These are phyloP conservation scores for Lepilemur septentrionalis DNA, from an alignment of 2,797 vertebrate genomes.

Conservation along the genomic window DNA sequence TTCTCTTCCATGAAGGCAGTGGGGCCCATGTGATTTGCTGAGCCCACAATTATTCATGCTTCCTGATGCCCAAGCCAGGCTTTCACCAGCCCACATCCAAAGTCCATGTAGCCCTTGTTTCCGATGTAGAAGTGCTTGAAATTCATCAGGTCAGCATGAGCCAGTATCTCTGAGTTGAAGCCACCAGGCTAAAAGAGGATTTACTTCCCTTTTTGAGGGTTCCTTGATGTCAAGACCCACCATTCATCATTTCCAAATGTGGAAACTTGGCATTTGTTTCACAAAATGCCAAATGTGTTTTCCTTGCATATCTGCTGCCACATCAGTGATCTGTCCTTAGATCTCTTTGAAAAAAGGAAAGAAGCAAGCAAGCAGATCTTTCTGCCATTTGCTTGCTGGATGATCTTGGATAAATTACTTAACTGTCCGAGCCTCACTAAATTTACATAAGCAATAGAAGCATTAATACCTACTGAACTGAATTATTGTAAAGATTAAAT, in stretches of 20 bases:
- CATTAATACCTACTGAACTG: background rate
- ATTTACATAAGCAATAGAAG: background rate
- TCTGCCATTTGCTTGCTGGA: conserved; percentile 13
- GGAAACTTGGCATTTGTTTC: conserved; percentile 68
- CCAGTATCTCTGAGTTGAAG: background rate
- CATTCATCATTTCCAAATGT: conserved; percentile 57
- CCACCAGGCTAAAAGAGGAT: background rate
- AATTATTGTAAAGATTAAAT: background rate
- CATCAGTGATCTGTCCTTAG: conserved; percentile 68
- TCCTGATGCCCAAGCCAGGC: conserved; percentile 24
- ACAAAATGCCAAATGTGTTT: conserved; percentile 75
- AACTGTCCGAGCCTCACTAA: background rate
- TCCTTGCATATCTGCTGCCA: conserved; percentile 59
- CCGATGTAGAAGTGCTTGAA: background rate
- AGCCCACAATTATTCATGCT: conserved; percentile 75
- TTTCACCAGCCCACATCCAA: conserved; percentile 61
- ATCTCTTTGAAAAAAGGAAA: conserved; percentile 30
- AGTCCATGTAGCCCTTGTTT: conserved; percentile 66
- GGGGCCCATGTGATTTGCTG: conserved; percentile 72
- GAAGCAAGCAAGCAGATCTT: conserved; percentile 33
- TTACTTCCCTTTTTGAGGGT: conserved; percentile 31
- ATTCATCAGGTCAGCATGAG: background rate
- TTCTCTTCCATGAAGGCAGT: conserved; percentile 75
- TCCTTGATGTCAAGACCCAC: conserved; percentile 39
- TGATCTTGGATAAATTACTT: background rate